These are phyloP conservation scores for Brachionus rubens DNA, from an alignment of 1,140 invertebrate genomes.

Conservation along the genomic window DNA sequence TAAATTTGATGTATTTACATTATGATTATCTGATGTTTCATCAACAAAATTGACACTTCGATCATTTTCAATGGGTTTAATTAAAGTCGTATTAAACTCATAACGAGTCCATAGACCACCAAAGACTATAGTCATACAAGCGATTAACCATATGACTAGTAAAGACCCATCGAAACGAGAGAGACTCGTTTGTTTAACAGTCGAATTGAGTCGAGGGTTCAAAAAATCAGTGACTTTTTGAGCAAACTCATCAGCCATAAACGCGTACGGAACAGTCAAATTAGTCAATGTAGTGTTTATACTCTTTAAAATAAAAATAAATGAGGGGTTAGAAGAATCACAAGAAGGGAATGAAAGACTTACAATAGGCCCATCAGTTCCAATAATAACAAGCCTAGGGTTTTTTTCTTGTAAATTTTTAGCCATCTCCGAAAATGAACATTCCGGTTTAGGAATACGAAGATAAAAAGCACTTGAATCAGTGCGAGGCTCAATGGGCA, in stretches of 20 bases:
- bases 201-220: neutral
- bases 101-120: constrained; percentile 1
- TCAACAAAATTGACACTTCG: neutral
- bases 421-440: neutral
- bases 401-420: constrained; percentile 13
- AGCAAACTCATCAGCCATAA: constrained; percentile 43
- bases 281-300: constrained; percentile 23
- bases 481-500: no score
- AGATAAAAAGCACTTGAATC: constrained; percentile 30
- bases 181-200: neutral
- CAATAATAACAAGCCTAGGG: constrained; percentile 12
- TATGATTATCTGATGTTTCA: neutral
- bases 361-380: constrained; percentile 42
- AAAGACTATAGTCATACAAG: neutral
- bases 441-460: neutral
- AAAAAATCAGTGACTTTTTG: constrained; percentile 8
- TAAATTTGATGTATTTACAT: neutral
- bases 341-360: neutral
- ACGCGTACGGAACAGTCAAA: constrained; percentile 9
- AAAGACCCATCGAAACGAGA: constrained; percentile 25
- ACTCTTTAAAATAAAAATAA: neutral
- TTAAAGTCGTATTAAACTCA: constrained; percentile 25
- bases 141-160: constrained; percentile 34
- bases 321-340: neutral
- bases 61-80: neutral